These are phyloP conservation scores for Channallabes apus DNA, from an alignment of 2,797 vertebrate genomes.

Conservation along the genomic window DNA sequence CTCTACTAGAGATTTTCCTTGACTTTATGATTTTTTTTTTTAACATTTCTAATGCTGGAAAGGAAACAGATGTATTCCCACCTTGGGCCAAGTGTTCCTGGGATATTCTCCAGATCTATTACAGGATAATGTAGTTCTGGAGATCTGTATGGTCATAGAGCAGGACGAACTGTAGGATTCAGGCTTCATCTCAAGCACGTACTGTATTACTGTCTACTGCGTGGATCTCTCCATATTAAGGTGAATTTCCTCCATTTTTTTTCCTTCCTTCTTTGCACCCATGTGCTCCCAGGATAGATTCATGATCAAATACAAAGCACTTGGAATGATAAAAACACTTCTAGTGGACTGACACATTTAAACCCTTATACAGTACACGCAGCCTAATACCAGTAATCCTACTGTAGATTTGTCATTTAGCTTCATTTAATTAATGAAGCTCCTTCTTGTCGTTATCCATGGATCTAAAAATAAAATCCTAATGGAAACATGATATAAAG, in stretches of 20 bases:
- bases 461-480: background rate
- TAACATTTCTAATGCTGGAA: background rate
- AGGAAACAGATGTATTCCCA: background rate
- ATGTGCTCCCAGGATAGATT: background rate
- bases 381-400: background rate
- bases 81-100: background rate
- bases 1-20: background rate
- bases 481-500: background rate
- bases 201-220: background rate
- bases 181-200: background rate
- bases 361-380: background rate
- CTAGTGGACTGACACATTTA: background rate
- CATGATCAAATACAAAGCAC: background rate
- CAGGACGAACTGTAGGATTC: background rate
- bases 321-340: background rate
- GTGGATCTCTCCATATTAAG: no score
- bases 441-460: background rate
- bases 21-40: background rate
- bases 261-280: background rate
- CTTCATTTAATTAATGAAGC: background rate
- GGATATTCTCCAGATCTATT: conserved; percentile 9
- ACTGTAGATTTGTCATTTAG: background rate
- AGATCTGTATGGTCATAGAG: background rate
- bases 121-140: background rate
- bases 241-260: background rate